Base-by-base conservation (phyloP, 2,888 invertebrate species). In the Salpingus planirostris region DNA sequence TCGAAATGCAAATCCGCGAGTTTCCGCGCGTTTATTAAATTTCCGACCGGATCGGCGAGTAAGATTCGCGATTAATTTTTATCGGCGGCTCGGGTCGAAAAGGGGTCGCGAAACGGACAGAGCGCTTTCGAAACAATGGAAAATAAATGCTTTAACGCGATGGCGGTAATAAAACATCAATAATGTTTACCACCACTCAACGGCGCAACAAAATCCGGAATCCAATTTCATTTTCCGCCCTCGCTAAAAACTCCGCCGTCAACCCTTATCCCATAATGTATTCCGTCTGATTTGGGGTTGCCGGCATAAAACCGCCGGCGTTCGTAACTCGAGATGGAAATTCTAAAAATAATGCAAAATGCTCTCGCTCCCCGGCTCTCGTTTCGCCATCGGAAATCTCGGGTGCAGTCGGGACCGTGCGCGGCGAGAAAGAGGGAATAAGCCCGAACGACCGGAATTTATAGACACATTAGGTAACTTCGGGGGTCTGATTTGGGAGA, bases 251-350 rank as follows among this genome's bases (percentile, higher is more conserved):
- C 37, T 38, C 38, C 26, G 31, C 36, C 44, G 46, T 47, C 48
- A 46, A 48, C 46, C 49, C 48, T 50, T 47, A 51, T 50, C 49
- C 49, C 40, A 45, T 50, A 52, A 54, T 53, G 48, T 50, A 53
- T 54, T 52, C 54, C 44, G 44, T 48, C 49, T 47, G 50, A 50
- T 45, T 47, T 49, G 48, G 48, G 43, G 48, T 41, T 36, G 48
- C 34, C 41, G 43, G 40, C 33, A 40, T 42, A 44, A 45, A 39
- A 40, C 39, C 43, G 32, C 38, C 37, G n/a, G n/a, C 40, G 33
- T 38, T 42, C 43, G 35, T 44, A 33, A 43, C 37, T 33, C 46
- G 44, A 47, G 44, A 52, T 50, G 48, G 47, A 50, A 47, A 46
- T 48, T 45, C 47, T 48, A 44, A 50, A 48, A 52, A 50, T 49